A percentile compares a stretch with the other conserved stretches of the same genome.
These are phyloP conservation scores for Metallyticus violacea DNA, from an alignment of 2,888 invertebrate genomes.

Conservation along the genomic window DNA sequence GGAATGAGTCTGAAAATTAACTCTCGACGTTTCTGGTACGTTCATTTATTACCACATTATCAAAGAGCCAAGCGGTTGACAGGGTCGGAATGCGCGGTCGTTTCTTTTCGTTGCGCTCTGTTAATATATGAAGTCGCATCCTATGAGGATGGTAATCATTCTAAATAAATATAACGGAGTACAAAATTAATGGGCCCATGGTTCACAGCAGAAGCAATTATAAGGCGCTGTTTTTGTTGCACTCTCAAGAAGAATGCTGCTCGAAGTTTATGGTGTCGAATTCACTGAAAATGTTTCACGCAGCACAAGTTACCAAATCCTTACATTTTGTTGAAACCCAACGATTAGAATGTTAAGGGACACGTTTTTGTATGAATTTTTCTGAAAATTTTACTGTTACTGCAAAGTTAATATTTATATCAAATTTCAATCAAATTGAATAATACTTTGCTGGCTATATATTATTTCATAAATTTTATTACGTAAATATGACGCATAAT, in stretches of 20 bases:
- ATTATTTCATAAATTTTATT: too few species aligned
- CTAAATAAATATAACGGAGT: not conserved
- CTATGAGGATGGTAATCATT: not conserved
- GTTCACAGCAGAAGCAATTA: not conserved
- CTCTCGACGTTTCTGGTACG: not conserved
- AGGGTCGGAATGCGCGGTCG: not conserved
- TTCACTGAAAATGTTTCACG: too few species aligned
- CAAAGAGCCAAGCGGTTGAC: not conserved
- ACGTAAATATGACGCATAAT: too few species aligned
- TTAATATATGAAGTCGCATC: not conserved
- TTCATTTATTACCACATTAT: not conserved
- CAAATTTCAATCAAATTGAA: too few species aligned
- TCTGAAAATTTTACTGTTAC: too few species aligned
- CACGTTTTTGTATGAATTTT: too few species aligned
- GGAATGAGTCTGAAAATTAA: not conserved
- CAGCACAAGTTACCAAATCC: too few species aligned
- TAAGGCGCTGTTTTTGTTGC: not conserved
- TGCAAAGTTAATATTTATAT: too few species aligned
- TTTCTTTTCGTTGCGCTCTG: not conserved
- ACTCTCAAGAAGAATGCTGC: not conserved
- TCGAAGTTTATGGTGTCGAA: not conserved
- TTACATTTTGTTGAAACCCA: too few species aligned
- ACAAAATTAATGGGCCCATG: not conserved
- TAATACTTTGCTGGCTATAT: too few species aligned
- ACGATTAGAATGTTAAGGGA: too few species aligned